A percentile compares a stretch with the other conserved stretches of the same genome.
phyloP scores from a whole-genome alignment of 2,888 invertebrate genomes.

The Blera fallax region DNA sequence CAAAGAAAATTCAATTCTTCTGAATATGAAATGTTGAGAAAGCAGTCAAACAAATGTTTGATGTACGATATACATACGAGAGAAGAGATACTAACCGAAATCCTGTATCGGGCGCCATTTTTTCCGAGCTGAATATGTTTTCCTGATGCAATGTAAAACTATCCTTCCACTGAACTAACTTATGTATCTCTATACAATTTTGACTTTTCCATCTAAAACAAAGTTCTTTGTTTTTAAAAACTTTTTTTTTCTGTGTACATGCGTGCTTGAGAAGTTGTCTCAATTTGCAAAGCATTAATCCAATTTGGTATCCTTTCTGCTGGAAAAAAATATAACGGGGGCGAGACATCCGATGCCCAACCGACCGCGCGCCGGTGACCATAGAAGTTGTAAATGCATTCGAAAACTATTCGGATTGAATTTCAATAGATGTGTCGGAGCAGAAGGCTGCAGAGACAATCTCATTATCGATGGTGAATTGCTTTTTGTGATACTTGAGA shows the following conservation, averaged over 20 bases:
- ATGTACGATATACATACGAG: too few relatives aligned
- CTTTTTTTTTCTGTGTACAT: background rate
- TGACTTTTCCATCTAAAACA: too few relatives aligned
- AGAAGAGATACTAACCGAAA: too few relatives aligned
- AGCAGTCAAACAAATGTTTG: too few relatives aligned
- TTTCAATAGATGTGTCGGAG: conserved; percentile 30
- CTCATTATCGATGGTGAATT: conserved; percentile 39
- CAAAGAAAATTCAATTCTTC: too few relatives aligned
- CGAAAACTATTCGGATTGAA: conserved; percentile 43
- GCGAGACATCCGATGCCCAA: conserved; percentile 7
- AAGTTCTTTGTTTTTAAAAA: too few relatives aligned
- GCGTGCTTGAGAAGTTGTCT: conserved; percentile 13
- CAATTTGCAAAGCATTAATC: conserved; percentile 46
- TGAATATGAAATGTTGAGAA: too few relatives aligned
- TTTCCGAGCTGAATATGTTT: too few relatives aligned
- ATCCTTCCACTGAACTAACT: too few relatives aligned
- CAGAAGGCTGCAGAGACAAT: background rate
- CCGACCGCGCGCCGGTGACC: conserved; percentile 16
- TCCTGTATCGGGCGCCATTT: too few relatives aligned
- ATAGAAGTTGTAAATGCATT: conserved; percentile 41
- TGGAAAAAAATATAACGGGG: conserved; percentile 8
- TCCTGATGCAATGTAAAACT: too few relatives aligned
- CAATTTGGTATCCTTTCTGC: conserved; percentile 27
- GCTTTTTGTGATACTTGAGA: conserved; percentile 45
- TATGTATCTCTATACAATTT: too few relatives aligned